Evolutionary conservation across 2,113 vertebrate species (phyloP).

Genomic region (Arothron firmamentum): DNA sequence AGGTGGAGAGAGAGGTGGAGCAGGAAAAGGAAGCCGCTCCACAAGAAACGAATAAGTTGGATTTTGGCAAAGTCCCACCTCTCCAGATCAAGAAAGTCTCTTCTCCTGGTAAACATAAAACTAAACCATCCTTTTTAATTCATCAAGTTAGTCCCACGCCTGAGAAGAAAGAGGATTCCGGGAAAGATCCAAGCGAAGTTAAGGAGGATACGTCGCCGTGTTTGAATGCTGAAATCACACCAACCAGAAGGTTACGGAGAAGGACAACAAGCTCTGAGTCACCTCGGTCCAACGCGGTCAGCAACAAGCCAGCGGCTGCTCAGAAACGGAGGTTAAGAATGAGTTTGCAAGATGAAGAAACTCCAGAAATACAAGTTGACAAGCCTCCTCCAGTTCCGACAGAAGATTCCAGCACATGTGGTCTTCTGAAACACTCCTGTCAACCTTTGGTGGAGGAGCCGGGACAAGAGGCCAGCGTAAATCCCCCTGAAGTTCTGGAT

Average conservation of each 20-base stretch:
- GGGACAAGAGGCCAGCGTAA: slow-evolving; percentile 11
- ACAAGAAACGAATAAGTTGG: slow-evolving; percentile 47
- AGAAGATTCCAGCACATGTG: slow-evolving; percentile 40
- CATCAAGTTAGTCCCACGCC: slow-evolving; percentile 59
- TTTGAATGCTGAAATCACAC: slow-evolving; percentile 29
- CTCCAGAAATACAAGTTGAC: slow-evolving; percentile 24
- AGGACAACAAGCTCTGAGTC: slow-evolving; percentile 50
- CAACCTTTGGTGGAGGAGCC: slow-evolving; percentile 24
- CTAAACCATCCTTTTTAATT: slow-evolving; percentile 74
- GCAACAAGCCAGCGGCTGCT: slow-evolving; percentile 50
- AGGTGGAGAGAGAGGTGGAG: slow-evolving; percentile 45
- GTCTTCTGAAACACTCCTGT: slow-evolving; percentile 43
- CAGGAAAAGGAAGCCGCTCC: slow-evolving; percentile 37
- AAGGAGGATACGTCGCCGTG: slow-evolving; percentile 44
- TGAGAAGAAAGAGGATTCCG: slow-evolving; percentile 56
- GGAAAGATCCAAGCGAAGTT: slow-evolving; percentile 46
- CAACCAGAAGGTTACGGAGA: slow-evolving; percentile 49
- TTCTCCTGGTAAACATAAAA: slow-evolving; percentile 72
- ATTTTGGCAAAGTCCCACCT: slow-evolving; percentile 65
- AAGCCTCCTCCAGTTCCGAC: slow-evolving; percentile 43
- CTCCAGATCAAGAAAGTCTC: slow-evolving; percentile 76
- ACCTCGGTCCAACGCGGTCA: slow-evolving; percentile 49
- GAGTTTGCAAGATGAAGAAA: slow-evolving; percentile 33
- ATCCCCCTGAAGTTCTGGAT: slow-evolving; percentile 26
- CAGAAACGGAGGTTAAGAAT: slow-evolving; percentile 56